A percentile compares a stretch with the other conserved stretches of the same genome.
These are phyloP conservation scores for Drosophila kambysellisi DNA, from an alignment of 2,888 invertebrate genomes.

Conservation along the genomic window DNA sequence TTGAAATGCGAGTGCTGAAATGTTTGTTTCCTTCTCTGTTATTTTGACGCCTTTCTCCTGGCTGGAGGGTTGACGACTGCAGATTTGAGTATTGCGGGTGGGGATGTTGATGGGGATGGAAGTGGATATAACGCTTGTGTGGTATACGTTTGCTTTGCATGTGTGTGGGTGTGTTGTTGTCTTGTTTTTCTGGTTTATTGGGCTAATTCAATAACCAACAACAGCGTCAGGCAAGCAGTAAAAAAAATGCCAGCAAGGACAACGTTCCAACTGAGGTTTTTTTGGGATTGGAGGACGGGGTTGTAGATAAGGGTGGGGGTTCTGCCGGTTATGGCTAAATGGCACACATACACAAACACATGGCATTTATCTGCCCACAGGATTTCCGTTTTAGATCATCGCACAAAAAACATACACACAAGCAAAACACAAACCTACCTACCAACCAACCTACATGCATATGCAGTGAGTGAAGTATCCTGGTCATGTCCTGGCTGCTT, in stretches of 20 bases:
- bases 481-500: constrained; percentile 43
- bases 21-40: constrained; percentile 57
- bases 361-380: constrained; percentile 82
- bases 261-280: constrained; percentile 35
- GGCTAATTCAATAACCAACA: constrained; percentile 85
- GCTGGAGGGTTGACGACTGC: not conserved
- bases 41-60: constrained; percentile 63
- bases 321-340: constrained; percentile 45
- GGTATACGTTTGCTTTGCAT: constrained; percentile 16
- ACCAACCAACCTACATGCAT: not conserved
- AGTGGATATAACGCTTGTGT: not conserved
- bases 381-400: constrained; percentile 84
- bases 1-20: constrained; percentile 73
- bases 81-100: not conserved
- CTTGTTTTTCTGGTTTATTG: constrained; percentile 86
- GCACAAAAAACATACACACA: constrained; percentile 53
- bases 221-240: constrained; percentile 63
- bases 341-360: constrained; percentile 37
- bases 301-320: not conserved
- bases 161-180: constrained; percentile 49
- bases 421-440: constrained; percentile 2
- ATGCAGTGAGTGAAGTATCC: constrained; percentile 28
- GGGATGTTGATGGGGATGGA: not conserved
- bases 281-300: constrained; percentile 14
- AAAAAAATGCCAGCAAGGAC: constrained; percentile 51